These are phyloP conservation scores for Latrodectus elegans DNA, from an alignment of 2,888 invertebrate genomes.

Conservation along the genomic window DNA sequence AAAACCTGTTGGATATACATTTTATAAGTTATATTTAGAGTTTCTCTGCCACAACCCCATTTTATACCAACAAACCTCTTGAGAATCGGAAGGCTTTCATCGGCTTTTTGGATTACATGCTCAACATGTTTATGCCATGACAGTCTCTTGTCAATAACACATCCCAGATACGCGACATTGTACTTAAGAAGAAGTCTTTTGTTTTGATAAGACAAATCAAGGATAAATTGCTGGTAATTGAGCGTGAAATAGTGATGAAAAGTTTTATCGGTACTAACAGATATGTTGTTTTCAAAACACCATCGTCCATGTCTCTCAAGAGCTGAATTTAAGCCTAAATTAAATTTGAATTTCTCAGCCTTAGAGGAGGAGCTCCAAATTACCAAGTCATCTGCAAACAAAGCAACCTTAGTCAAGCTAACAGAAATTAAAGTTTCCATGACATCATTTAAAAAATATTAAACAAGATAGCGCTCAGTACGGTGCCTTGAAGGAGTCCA, in stretches of 20 bases:
- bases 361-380: not conserved
- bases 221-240: constrained; percentile 1
- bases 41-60: no score
- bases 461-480: not conserved
- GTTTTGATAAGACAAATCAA: not conserved
- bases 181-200: no score
- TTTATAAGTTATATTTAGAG: no score
- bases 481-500: not conserved
- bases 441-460: not conserved
- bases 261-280: not conserved
- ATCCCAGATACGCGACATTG: no score
- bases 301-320: not conserved
- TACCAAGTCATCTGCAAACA: not conserved
- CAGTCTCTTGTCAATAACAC: no score
- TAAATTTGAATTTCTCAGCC: not conserved
- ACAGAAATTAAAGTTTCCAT: not conserved
- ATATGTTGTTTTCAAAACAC: not conserved
- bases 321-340: not conserved
- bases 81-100: not conserved
- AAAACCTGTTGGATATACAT: not conserved
- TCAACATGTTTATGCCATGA: not conserved
- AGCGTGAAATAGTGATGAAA: not conserved
- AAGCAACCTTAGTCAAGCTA: not conserved
- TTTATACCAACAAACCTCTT: not conserved
- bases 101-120: not conserved